phyloP scores from a whole-genome alignment of 1,140 invertebrate species.

The Eupeodes corollae region DNA sequence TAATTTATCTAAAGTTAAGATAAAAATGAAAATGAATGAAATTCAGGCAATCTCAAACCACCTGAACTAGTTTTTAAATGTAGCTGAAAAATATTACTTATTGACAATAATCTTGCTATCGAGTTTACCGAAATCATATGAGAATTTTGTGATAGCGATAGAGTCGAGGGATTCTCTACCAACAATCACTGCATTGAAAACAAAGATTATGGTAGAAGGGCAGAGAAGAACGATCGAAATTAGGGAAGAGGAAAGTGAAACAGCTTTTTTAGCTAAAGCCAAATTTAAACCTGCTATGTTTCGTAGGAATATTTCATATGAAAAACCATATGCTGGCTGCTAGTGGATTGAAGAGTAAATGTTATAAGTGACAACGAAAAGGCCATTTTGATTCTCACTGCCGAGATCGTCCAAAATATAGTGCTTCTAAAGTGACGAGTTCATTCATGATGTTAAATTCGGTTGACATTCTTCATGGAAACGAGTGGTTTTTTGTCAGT shows the following conservation, averaged over 20 bases:
- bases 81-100: neutral
- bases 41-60: neutral
- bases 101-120: neutral
- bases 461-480: neutral
- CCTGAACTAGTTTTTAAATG: neutral
- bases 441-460: neutral
- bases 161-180: neutral
- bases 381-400: neutral
- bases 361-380: too few species aligned
- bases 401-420: neutral
- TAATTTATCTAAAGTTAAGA: too few species aligned
- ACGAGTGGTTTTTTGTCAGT: neutral
- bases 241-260: too few species aligned
- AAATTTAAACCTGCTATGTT: neutral
- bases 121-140: neutral
- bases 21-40: neutral
- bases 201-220: neutral
- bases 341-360: too few species aligned
- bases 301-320: neutral
- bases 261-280: neutral
- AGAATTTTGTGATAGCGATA: neutral
- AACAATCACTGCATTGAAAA: neutral
- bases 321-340: neutral
- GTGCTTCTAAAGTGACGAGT: neutral
- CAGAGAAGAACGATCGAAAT: too few species aligned